Evolutionary conservation across 2,888 invertebrate genomes (phyloP).

Genomic region (Linhomoeus sp.): DNA sequence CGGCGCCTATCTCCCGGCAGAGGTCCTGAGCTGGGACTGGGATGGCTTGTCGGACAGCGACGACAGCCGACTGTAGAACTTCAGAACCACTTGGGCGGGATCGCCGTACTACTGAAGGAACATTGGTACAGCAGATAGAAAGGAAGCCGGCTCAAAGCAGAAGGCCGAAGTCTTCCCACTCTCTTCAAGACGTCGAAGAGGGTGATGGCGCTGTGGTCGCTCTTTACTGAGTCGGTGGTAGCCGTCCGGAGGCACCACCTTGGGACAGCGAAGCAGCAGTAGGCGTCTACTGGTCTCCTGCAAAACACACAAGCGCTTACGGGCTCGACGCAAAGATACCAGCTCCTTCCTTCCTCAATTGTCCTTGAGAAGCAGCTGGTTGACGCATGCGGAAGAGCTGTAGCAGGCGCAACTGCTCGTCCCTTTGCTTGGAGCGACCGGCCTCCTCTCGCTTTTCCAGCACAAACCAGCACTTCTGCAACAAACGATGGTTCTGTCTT

Average conservation of each 20-base stretch:
- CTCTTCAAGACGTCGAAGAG: constrained; percentile 74
- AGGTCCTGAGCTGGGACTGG: constrained; percentile 6
- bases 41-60: too few relatives aligned
- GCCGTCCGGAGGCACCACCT: constrained; percentile 83
- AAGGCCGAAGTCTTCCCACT: too few relatives aligned
- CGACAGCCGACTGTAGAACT: too few relatives aligned
- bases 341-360: constrained; percentile 32
- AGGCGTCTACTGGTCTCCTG: constrained; percentile 69
- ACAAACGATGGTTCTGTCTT: background rate
- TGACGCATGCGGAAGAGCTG: constrained; percentile 83
- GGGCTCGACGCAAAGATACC: background rate
- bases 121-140: too few relatives aligned
- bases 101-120: too few relatives aligned
- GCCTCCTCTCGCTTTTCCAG: constrained; percentile 3
- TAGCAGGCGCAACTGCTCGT: constrained; percentile 44
- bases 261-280: constrained; percentile 77
- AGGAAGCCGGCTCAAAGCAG: too few relatives aligned
- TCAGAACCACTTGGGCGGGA: too few relatives aligned
- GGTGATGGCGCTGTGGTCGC: constrained; percentile 42
- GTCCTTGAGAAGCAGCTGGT: constrained; percentile 77
- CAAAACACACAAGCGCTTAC: constrained; percentile 6
- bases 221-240: constrained; percentile 35
- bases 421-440: background rate
- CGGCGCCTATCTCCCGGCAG: constrained; percentile 4
- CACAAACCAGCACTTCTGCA: constrained; percentile 9